Evolutionary conservation across 2,888 invertebrate genomes (phyloP), one percentile per base, ranked within the genome.

Genomic region (Xestia c-nigrum): DNA sequence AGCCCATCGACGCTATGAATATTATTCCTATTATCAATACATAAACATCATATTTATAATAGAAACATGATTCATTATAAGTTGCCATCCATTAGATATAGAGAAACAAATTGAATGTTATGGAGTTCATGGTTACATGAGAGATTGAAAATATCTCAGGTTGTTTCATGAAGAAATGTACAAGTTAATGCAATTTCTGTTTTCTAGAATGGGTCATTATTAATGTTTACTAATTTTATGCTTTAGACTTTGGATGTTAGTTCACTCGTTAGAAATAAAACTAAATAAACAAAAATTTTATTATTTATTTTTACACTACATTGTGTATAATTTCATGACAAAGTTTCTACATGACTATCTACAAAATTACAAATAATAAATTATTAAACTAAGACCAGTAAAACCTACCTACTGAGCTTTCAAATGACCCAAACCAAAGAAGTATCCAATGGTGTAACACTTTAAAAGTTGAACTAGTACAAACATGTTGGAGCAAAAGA

Each of bases 401-500:
- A 43, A 59, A 47, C 21, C 40, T 86, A 47, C 21, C 40, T 86
- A 84, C 72, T 84, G 79, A 40, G 73, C 76, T 67, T 85, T 82
- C 55, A 71, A 74, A 76, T 81, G 64, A 52, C 82, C 95, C 77
- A 96, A 94, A 16, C 93, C 94, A 76, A 96, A 96, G 14, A 92
- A 93, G 75, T 93, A 92, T 19, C 91, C 92, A 10, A 94, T 94
- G 1, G 85, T 88, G 73, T 97, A 97, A 84, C 91, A 89, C 78
- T 93, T 94, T 31, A 98, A 96, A 59, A 97, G 91, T 85, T 97
- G 97, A 31, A 95, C 96, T 83, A 98, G 93, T 74, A 98, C 95
- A 85, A 97, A 98, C 76, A 98, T 97, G 94, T 99, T 99, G 16
- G 98, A 97, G 86, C 97, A 94, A 92, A 99, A 99, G 92, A 99